A percentile compares a stretch with the other conserved stretches of the same genome.
phyloP scores from a whole-genome alignment of 2,797 vertebrate species.

The Pygocentrus nattereri region DNA sequence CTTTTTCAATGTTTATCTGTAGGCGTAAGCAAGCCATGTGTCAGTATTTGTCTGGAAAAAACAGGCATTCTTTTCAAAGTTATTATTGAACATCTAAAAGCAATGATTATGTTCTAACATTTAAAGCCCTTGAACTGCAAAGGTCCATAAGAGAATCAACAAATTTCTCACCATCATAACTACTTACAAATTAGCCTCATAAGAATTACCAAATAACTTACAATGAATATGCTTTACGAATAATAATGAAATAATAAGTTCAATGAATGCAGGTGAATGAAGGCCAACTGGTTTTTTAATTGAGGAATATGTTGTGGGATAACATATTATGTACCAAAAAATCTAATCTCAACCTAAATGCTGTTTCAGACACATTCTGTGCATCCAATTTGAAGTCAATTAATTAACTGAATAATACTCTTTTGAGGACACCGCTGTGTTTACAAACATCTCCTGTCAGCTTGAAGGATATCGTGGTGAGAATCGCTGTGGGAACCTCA shows the following conservation, averaged over 20 bases:
- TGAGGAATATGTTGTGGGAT: not conserved
- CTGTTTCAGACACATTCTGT: not conserved
- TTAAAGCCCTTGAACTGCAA: not conserved
- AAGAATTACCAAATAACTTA: not conserved
- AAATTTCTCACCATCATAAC: not conserved
- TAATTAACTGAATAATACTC: slow-evolving; percentile 51
- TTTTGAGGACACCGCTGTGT: slow-evolving; percentile 45
- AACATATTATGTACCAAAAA: not conserved
- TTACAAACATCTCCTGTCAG: slow-evolving; percentile 49
- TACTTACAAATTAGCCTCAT: not conserved
- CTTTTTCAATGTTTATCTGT: not conserved
- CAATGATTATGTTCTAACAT: not conserved
- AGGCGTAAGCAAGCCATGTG: not conserved
- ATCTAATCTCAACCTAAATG: not conserved
- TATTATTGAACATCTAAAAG: not conserved
- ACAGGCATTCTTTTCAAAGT: not conserved
- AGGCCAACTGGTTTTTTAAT: not conserved
- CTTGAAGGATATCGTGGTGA: slow-evolving; percentile 37
- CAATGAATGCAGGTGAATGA: not conserved
- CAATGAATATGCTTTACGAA: not conserved
- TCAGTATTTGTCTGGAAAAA: too few species aligned
- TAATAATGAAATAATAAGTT: not conserved
- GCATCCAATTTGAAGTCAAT: slow-evolving; percentile 43
- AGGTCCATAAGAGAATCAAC: not conserved
- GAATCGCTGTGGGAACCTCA: slow-evolving; percentile 50